Evolutionary conservation across 1,140 invertebrate species (phyloP), one percentile per base, ranked within the genome.

Genomic region (Hesperophylax magnus): DNA sequence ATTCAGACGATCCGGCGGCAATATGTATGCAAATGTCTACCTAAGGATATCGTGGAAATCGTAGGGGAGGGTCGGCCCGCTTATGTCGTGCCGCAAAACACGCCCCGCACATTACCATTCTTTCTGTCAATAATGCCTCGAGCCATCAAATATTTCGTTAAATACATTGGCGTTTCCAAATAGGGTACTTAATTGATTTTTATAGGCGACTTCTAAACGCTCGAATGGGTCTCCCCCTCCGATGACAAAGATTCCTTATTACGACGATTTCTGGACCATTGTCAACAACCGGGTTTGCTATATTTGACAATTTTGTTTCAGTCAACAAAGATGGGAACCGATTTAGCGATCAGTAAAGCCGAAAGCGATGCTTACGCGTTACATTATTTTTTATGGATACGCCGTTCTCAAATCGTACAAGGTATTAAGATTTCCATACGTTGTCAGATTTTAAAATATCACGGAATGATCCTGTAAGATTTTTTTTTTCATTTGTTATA

Each of bases 21-120:
- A 81, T 83, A 83, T 83, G 82, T 83, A 83, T 83, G 82, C 82
- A 79, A 83, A 83, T 83, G 79, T 52, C 47, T 34, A 56, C 71
- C 71, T 3, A 39, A 72, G 69, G 69, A 72, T 72, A 53, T 53
- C 69, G 56, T 22, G 27, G 63, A 18, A 31, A 31, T 24, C 63
- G 63, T n/a, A n/a, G 18, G 65, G 69, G 69, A 4, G 52, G 69
- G 69, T 72, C 69, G 47, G 4, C 69, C 18, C 69, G 69, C 47
- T 53, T 22, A 22, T 52, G 31, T 77, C 24, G 75, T 60, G 60
- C 60, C 56, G 27, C 18, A 27, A 27, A 75, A 58, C 56, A 61
- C 60, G 60, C 60, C 56, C 60, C 56, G 17, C 54, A 27, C 54
- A 77, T 61, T 77, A 61, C 60, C 75, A 77, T 77, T 22, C 75